These are phyloP conservation scores for Cynopterus brachyotis DNA, from an alignment of 2,113 vertebrate genomes.

Conservation along the genomic window DNA sequence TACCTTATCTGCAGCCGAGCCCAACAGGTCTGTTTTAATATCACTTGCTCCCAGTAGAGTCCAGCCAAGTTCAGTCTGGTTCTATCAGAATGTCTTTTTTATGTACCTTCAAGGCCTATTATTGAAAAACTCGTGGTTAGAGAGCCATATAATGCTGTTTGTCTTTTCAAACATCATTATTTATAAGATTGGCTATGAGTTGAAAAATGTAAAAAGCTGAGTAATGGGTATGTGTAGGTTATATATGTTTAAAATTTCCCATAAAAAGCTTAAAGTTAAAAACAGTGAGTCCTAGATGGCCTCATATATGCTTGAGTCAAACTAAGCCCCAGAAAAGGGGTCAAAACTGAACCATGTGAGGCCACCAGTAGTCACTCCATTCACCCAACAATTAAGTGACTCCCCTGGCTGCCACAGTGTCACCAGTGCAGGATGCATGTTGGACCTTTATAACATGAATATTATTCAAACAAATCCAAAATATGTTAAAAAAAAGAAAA, in stretches of 20 bases:
- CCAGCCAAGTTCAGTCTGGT: background rate
- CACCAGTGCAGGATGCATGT: background rate
- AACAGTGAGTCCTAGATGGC: background rate
- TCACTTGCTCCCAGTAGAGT: background rate
- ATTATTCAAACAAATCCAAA: background rate
- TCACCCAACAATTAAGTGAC: background rate
- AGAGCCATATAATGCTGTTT: background rate
- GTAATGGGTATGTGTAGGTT: background rate
- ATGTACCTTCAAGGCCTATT: background rate
- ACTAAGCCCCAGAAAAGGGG: background rate
- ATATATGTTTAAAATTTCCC: background rate
- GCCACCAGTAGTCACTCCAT: background rate
- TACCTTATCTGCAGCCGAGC: background rate
- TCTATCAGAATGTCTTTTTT: background rate
- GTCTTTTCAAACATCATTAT: background rate
- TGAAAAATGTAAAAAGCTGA: conserved; percentile 13
- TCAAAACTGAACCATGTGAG: background rate
- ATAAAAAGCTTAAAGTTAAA: conserved; percentile 18
- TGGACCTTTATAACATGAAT: background rate
- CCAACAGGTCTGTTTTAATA: background rate
- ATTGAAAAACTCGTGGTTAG: background rate
- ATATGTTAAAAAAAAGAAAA: background rate
- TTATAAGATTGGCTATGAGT: background rate
- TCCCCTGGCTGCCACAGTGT: background rate
- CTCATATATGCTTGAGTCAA: background rate